These are phyloP conservation scores for Parnassius glacialis DNA, from an alignment of 2,888 invertebrate genomes.

Conservation along the genomic window DNA sequence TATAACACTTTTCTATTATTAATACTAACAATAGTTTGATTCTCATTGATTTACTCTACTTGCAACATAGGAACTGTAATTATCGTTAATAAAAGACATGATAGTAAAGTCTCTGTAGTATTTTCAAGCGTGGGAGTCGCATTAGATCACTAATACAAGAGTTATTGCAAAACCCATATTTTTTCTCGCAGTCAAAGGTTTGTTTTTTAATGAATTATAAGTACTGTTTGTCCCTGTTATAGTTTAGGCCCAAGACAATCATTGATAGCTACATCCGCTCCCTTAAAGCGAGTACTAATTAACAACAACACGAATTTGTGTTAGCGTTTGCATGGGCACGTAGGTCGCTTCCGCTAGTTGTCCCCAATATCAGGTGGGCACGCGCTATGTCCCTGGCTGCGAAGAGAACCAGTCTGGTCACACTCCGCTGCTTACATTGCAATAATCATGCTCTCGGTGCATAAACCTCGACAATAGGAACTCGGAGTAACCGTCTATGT, in stretches of 20 bases:
- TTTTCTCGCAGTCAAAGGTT: slow-evolving; percentile 4
- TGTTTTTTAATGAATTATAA: slow-evolving; percentile 9
- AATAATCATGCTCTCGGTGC: slow-evolving; percentile 54
- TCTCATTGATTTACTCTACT: slow-evolving; percentile 33
- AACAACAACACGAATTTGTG: slow-evolving; percentile 36
- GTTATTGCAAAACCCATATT: slow-evolving; percentile 3
- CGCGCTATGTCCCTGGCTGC: slow-evolving; percentile 54
- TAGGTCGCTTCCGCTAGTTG: slow-evolving; percentile 56
- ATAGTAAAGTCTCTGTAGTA: slow-evolving; percentile 27
- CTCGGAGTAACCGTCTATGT: slow-evolving; percentile 28
- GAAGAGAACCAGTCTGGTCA: slow-evolving; percentile 70
- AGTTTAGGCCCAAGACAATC: slow-evolving; percentile 22
- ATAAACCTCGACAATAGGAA: slow-evolving; percentile 34
- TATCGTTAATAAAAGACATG: slow-evolving; percentile 27
- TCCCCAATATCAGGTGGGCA: slow-evolving; percentile 64
- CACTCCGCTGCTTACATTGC: slow-evolving; percentile 60
- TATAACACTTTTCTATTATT: background rate
- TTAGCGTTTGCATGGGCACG: slow-evolving; percentile 44
- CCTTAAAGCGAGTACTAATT: slow-evolving; percentile 29
- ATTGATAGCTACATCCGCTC: slow-evolving; percentile 13
- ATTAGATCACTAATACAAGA: slow-evolving; percentile 25
- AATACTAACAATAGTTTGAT: slow-evolving; percentile 15
- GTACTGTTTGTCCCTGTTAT: background rate
- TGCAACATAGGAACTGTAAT: slow-evolving; percentile 8
- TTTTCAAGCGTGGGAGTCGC: slow-evolving; percentile 33